Percentiles rank a stretch among this genome's conserved stretches.
Evolutionary conservation across 2,113 vertebrate genomes (phyloP).

Genomic region (Ranitomeya imitator): DNA sequence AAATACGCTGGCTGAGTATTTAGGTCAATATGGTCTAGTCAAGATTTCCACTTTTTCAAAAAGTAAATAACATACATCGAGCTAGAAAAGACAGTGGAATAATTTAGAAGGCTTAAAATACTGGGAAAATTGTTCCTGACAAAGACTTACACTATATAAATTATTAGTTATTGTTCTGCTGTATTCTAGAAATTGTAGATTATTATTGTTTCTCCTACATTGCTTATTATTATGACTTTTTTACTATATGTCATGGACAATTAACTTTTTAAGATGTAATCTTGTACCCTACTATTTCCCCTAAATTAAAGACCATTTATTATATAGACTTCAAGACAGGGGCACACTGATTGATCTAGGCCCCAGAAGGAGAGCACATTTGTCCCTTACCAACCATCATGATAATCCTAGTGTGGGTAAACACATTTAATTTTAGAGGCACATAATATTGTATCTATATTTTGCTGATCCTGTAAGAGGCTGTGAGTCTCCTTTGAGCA

Average conservation of each 20-base stretch:
- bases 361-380: too few relatives aligned
- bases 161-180: not conserved
- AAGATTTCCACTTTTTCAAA: not conserved
- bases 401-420: too few relatives aligned
- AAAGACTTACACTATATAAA: not conserved
- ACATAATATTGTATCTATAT: too few relatives aligned
- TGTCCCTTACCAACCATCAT: too few relatives aligned
- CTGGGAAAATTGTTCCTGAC: not conserved
- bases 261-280: not conserved
- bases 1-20: slow-evolving; percentile 8
- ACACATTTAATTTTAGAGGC: too few relatives aligned
- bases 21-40: slow-evolving; percentile 25
- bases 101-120: not conserved
- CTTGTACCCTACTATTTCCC: not conserved
- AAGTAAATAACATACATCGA: slow-evolving; percentile 3
- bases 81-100: not conserved
- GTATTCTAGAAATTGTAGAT: not conserved
- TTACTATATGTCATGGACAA: not conserved
- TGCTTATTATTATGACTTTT: not conserved
- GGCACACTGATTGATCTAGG: too few relatives aligned
- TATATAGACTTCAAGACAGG: too few relatives aligned
- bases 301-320: not conserved
- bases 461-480: too few relatives aligned
- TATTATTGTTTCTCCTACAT: not conserved
- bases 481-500: too few relatives aligned